Evolutionary conservation across 2,888 invertebrate genomes (phyloP), one percentile per base, ranked within the genome.

Genomic region (Acleris holmiana): DNA sequence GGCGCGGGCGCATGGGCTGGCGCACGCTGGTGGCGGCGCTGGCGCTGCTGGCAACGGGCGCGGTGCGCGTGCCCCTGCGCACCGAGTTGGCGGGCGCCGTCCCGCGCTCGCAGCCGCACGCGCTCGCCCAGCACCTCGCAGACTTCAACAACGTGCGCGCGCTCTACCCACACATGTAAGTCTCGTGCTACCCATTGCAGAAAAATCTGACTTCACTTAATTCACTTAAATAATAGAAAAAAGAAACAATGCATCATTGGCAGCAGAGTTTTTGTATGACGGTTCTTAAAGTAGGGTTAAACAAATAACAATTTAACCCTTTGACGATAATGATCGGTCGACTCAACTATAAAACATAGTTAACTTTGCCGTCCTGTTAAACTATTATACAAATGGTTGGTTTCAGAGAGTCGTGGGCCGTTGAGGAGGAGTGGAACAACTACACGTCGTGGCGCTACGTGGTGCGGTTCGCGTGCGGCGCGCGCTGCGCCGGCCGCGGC

Each of bases 351-450:
- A 25, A 25, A 25, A 6, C 1, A 23, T 25, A 8, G 8, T 25
- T 25, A 2, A 25, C 25, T 25, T 8, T 25, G 2, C 7, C 25
- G 25, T 25, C 25, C 25, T 7, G 10, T 10, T 29, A 29, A 10
- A 10, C 29, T 13, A 29, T 29, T 3, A 29, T 29, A 10, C 29
- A 5, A 15, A n/a, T 41, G 1, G 10, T n/a, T 53, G 15, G 8
- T 51, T 29, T 41, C 72, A 82, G 83, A 1, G 78, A 74, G 0
- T 59, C 80, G 56, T 86, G 81, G 87, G 67, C 67, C 7, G 72
- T 88, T 51, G 79, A 78, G 68, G 76, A 78, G 54, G 85, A 88
- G 73, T 62, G 68, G 66, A 75, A 78, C 72, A 85, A 88, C 78
- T 78, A 78, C 75, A 76, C 85, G 50, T 76, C 71, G 67, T 85